Evolutionary conservation across 2,113 vertebrate genomes (phyloP).

Genomic region (Gymnocephalus cernua): DNA sequence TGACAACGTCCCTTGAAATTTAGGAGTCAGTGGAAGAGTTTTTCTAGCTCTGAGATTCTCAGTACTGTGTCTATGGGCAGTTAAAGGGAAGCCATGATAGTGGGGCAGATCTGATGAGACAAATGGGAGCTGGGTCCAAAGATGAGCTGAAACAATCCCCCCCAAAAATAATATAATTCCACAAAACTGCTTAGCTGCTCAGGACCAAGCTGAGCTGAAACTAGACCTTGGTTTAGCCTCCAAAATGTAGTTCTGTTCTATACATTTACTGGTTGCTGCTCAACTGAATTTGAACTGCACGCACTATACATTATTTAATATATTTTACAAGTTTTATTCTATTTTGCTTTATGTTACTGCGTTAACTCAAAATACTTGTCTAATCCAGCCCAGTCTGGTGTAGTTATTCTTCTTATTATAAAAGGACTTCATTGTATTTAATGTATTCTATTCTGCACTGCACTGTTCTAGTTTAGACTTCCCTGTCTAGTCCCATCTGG

Average conservation of each 20-base stretch:
- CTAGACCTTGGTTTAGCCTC: conserved; percentile 18
- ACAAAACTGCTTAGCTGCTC: conserved; percentile 41
- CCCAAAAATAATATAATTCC: conserved; percentile 17
- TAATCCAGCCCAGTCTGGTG: background rate
- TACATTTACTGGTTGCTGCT: conserved; percentile 10
- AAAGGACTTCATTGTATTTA: background rate
- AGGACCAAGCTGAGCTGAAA: conserved; percentile 7
- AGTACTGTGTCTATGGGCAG: conserved; percentile 47
- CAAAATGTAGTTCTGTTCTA: conserved; percentile 4
- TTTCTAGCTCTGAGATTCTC: conserved; percentile 49
- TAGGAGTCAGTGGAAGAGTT: conserved; percentile 58
- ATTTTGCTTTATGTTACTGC: conserved; percentile 6
- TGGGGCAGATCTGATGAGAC: conserved; percentile 63
- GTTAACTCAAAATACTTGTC: background rate
- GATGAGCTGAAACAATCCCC: conserved; percentile 46
- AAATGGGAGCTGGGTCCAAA: conserved; percentile 36
- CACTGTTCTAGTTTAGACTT: conserved; percentile 14
- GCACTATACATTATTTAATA: conserved; percentile 1
- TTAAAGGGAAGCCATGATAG: conserved; percentile 48
- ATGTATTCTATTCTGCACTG: background rate
- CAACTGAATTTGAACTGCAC: conserved; percentile 43
- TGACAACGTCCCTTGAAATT: conserved; percentile 78
- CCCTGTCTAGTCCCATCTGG: background rate
- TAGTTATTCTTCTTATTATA: background rate
- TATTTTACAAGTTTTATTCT: conserved; percentile 3